These are phyloP conservation scores for Thymelicus sylvestris DNA, from an alignment of 2,888 invertebrate genomes.

Conservation along the genomic window DNA sequence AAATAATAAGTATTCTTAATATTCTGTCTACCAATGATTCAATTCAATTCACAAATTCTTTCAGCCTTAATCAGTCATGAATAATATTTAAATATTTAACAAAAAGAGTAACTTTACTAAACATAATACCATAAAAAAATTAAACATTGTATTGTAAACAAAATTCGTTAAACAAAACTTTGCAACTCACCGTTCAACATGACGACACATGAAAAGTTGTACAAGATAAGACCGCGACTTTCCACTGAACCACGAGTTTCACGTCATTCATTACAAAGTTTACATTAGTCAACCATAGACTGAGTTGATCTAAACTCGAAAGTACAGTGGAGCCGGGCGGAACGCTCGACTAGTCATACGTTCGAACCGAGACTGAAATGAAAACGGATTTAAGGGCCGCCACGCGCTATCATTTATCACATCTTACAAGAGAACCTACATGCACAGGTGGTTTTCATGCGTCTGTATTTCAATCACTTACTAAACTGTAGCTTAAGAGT, in stretches of 20 bases:
- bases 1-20: too few species aligned
- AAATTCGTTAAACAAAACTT: conserved; percentile 1
- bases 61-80: too few species aligned
- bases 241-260: neutral
- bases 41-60: too few species aligned
- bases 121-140: neutral
- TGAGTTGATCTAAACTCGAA: neutral
- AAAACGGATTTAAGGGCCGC: conserved; percentile 16
- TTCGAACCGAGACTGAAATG: conserved; percentile 27
- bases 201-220: conserved; percentile 20
- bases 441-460: neutral
- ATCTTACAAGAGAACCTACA: neutral
- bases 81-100: too few species aligned
- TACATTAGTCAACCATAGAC: neutral
- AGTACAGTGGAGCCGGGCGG: neutral
- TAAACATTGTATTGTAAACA: too few species aligned
- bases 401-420: conserved; percentile 13
- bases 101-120: too few species aligned
- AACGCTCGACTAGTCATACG: conserved; percentile 21
- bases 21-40: too few species aligned
- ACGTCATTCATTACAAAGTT: neutral
- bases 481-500: too few species aligned
- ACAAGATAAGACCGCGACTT: conserved; percentile 13
- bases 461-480: conserved; percentile 9
- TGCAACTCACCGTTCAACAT: conserved; percentile 11